Evolutionary conservation across 2,797 vertebrate species (phyloP).

Genomic region (Cynodonichthys magdalenae): DNA sequence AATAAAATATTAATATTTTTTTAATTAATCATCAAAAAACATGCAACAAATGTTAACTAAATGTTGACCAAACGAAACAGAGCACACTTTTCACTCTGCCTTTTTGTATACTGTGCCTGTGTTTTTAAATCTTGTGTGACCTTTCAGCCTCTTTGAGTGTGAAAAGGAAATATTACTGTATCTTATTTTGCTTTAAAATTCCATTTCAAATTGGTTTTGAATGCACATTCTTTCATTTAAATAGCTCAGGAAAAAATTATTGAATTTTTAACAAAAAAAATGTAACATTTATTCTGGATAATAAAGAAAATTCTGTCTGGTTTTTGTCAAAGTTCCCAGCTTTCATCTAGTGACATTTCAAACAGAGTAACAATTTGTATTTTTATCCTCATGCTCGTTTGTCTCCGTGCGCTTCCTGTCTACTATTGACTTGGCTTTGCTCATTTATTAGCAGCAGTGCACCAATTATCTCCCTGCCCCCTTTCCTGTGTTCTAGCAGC

Average conservation of each 20-base stretch:
- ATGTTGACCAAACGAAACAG: no score
- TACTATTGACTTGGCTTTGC: constrained; percentile 64
- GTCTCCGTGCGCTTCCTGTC: constrained; percentile 53
- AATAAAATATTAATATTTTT: no score
- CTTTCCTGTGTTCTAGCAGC: constrained; percentile 78
- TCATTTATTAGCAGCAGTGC: constrained; percentile 83
- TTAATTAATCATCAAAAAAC: no score
- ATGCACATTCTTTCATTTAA: background rate
- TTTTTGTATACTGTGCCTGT: no score
- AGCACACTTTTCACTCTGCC: no score
- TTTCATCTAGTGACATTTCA: background rate
- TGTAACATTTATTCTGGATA: background rate
- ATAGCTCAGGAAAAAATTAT: background rate
- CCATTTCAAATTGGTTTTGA: background rate
- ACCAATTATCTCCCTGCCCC: constrained; percentile 82
- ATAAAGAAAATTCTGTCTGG: background rate
- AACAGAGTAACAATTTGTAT: constrained; percentile 11
- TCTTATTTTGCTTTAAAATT: no score
- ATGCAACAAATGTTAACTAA: background rate
- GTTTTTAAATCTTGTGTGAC: no score
- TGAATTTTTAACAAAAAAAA: background rate
- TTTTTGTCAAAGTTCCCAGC: background rate
- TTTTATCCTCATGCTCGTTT: constrained; percentile 41
- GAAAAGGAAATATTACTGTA: no score
- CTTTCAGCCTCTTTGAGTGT: no score